Conservation (phyloP, 2,888 invertebrate species). For the Dicyrtoma fusca region DNA sequence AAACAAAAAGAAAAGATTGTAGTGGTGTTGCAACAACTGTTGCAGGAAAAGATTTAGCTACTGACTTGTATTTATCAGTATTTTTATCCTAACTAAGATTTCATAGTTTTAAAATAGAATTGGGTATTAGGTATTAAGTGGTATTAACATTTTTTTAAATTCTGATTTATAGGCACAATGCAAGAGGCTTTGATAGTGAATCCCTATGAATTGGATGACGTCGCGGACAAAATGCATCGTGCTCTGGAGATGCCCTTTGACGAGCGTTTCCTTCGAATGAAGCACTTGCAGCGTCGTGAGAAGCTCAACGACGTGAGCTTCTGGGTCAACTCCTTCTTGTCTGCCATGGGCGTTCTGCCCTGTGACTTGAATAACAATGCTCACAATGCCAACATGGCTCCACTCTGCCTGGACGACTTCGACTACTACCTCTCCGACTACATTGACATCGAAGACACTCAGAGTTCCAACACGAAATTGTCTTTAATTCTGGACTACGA, state of each 20-base stretch:
- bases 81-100: no score
- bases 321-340: slow-evolving; percentile 61
- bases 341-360: slow-evolving; percentile 59
- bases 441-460: slow-evolving; percentile 56
- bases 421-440: slow-evolving; percentile 59
- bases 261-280: slow-evolving; percentile 61
- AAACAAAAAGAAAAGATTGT: no score
- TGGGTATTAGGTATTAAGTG: no score
- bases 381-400: slow-evolving; percentile 58
- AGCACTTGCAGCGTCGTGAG: slow-evolving; percentile 60
- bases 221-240: slow-evolving; percentile 60
- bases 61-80: no score
- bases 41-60: no score
- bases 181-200: slow-evolving; percentile 61
- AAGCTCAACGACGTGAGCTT: slow-evolving; percentile 60
- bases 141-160: no score
- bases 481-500: slow-evolving; percentile 62
- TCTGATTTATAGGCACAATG: slow-evolving; percentile 58
- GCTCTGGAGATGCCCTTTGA: slow-evolving; percentile 61
- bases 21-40: no score
- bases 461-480: slow-evolving; percentile 58
- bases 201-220: slow-evolving; percentile 60
- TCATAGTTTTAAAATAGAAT: no score
- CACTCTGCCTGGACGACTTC: slow-evolving; percentile 60
- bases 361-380: slow-evolving; percentile 57